Percentiles rank a stretch among this genome's conserved stretches.
Evolutionary conservation across 2,797 vertebrate species (phyloP).

Genomic region (Tamandua tetradactyla): DNA sequence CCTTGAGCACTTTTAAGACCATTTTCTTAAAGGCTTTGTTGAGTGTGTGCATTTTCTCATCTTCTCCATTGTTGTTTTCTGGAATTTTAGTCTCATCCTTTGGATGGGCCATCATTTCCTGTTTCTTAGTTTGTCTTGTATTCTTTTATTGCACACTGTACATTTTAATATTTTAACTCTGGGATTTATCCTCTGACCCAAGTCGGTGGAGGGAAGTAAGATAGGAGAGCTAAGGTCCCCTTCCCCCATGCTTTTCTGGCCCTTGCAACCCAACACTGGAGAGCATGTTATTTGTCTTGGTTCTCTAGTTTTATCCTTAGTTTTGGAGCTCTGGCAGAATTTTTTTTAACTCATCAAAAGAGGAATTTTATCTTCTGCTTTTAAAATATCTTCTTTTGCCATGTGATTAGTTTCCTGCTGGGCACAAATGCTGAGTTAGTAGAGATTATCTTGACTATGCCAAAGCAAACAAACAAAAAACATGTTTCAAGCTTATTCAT

Average conservation of each 20-base stretch:
- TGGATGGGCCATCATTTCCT: too few species aligned
- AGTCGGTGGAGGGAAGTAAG: neutral
- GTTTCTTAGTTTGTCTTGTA: too few species aligned
- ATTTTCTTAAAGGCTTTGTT: too few species aligned
- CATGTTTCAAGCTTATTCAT: neutral
- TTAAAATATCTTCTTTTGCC: conserved; percentile 25
- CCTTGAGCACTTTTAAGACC: too few species aligned
- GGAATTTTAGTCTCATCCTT: too few species aligned
- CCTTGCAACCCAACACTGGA: neutral
- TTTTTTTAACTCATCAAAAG: neutral
- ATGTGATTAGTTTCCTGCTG: neutral
- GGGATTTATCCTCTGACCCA: too few species aligned
- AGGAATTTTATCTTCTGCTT: conserved; percentile 16
- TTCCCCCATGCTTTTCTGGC: fast-evolving
- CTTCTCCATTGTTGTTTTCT: too few species aligned
- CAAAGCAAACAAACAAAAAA: neutral
- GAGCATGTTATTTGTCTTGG: neutral
- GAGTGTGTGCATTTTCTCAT: too few species aligned
- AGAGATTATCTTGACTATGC: neutral
- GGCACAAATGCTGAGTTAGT: neutral
- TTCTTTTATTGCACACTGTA: too few species aligned
- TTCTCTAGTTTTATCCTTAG: neutral
- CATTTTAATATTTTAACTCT: too few species aligned
- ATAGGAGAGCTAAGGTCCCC: neutral
- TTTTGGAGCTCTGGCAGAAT: neutral